phyloP scores from a whole-genome alignment of 2,797 vertebrate genomes.

The Thamnophis elegans region DNA sequence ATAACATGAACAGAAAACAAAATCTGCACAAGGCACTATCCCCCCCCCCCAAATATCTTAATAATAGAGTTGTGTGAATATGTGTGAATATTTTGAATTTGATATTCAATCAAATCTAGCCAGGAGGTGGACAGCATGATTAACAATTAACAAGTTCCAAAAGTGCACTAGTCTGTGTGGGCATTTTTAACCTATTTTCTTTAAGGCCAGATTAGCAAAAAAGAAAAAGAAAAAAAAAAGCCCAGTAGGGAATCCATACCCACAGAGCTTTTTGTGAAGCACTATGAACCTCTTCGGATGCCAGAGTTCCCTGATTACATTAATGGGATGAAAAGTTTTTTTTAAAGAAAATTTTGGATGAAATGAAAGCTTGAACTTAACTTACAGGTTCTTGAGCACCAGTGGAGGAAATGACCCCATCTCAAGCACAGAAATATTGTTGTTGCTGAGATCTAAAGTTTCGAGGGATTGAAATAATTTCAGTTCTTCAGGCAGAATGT shows the following conservation, averaged over 20 bases:
- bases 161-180: not conserved
- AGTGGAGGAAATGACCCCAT: constrained; percentile 81
- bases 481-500: constrained; percentile 80
- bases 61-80: not conserved
- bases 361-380: constrained; percentile 30
- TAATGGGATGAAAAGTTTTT: not conserved
- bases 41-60: not conserved
- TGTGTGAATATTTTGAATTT: not conserved
- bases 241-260: not conserved
- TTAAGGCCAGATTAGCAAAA: not conserved
- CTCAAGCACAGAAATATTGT: constrained; percentile 85
- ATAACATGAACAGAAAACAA: not conserved
- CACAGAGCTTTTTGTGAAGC: not conserved
- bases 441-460: constrained; percentile 92
- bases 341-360: not conserved
- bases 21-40: not conserved
- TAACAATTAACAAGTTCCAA: not conserved
- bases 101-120: not conserved
- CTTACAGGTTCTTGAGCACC: constrained; percentile 91
- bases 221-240: not conserved
- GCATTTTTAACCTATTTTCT: not conserved
- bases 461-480: constrained; percentile 80
- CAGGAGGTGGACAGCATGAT: not conserved
- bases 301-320: not conserved
- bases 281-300: not conserved